Evolutionary conservation across 2,797 vertebrate species (phyloP), one percentile per base, ranked within the genome.

Genomic region (Loriculus beryllinus): DNA sequence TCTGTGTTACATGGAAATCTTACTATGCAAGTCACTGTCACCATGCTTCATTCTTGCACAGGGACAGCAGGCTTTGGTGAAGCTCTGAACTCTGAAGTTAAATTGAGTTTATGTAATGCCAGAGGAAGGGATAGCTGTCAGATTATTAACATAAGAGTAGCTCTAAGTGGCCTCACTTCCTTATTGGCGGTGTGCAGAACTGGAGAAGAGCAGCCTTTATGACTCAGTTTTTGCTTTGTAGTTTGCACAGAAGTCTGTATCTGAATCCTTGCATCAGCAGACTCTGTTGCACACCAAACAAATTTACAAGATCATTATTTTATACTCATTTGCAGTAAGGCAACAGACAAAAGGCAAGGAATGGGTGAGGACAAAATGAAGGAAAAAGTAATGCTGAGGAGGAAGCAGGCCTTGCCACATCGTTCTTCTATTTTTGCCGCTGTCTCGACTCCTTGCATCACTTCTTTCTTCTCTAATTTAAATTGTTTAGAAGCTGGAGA

Each of bases 221-320:
- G 96, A 96, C 62, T 96, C 96, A 96, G 72, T 72, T 67, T 63
- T 90, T 33, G 90, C 96, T 96, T 96, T 96, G 96, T 95, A 95
- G 91, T 95, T 81, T 48, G 88, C 91, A 10, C 70, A 92, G 88
- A 72, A 82, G 88, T 72, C 87, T 1, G 0, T 96, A 95, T 96
- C 96, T 96, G 95, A 90, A 67, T 22, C 49, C 82, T 95, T 95
- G 86, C 95, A 95, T 96, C 96, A 96, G 96, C 95, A 96, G 96
- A 56, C 94, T 95, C 65, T 91, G 76, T 59, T 89, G 93, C 93
- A 83, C 93, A 86, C 87, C 88, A 93, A 94, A 95, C 88, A 88
- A 78, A 37, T 91, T 86, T 65, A 62, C 59, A 29, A 26, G 90
- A 51, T 84, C 54, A 17, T 94, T 91, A 54, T 92, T 96, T 92